A percentile compares a stretch with the other conserved stretches of the same genome.
Evolutionary conservation across 35 echinoderm and acorn worm genomes (phyloP).

Genomic region (Stichopus chloronotus): DNA sequence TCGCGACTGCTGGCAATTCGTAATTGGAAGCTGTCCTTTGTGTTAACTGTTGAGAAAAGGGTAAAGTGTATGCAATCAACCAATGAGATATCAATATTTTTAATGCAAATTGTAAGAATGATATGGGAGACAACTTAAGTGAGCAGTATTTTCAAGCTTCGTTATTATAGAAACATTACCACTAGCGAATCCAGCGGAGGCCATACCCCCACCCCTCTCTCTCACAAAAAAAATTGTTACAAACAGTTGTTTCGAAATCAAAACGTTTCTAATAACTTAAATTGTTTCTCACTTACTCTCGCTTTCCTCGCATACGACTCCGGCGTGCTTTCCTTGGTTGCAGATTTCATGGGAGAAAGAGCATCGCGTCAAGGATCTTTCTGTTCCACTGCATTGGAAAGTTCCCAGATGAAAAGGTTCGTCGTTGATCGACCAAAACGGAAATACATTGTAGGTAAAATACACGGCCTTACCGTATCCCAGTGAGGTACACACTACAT

Average conservation of each 20-base stretch:
- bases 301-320: conserved; percentile 26
- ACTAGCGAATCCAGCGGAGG: no score
- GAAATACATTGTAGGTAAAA: background rate
- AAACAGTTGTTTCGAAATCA: no score
- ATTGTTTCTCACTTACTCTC: background rate
- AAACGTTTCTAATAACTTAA: no score
- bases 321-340: background rate
- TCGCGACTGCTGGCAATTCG: background rate
- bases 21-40: background rate
- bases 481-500: background rate
- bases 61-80: no score
- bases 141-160: no score
- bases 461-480: background rate
- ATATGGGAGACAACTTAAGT: no score
- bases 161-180: no score
- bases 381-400: background rate
- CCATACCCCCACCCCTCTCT: no score
- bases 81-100: no score
- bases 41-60: background rate
- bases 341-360: background rate
- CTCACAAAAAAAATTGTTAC: no score
- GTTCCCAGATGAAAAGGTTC: background rate
- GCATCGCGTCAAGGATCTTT: background rate
- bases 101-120: no score
- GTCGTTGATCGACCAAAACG: background rate